A percentile compares a stretch with the other conserved stretches of the same genome.
Evolutionary conservation across 53 echinoderm and acorn worm species (phyloP).

Genomic region (Stichopus horrens): DNA sequence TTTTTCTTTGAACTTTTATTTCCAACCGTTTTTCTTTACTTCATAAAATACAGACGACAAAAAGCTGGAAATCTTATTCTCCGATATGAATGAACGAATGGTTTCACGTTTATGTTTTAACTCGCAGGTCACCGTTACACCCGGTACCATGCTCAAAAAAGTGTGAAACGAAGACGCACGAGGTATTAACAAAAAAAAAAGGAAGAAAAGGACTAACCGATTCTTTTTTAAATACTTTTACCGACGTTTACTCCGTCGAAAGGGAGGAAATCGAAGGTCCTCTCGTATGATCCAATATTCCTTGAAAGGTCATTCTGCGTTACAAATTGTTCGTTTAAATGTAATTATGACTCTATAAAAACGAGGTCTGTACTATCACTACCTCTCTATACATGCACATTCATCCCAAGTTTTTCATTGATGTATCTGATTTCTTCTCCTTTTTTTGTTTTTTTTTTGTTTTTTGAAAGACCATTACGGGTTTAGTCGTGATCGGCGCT

Average conservation of each 20-base stretch:
- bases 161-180: too few species aligned
- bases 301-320: not conserved
- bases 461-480: too few species aligned
- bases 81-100: not conserved
- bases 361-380: not conserved
- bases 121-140: constrained; percentile 31
- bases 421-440: too few species aligned
- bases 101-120: not conserved
- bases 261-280: not conserved
- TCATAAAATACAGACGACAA: too few species aligned
- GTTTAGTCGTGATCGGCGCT: too few species aligned
- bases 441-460: too few species aligned
- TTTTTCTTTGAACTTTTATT: too few species aligned
- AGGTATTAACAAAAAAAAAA: not conserved
- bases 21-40: too few species aligned
- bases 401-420: too few species aligned
- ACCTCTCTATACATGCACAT: not conserved
- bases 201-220: not conserved
- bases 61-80: too few species aligned
- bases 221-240: not conserved
- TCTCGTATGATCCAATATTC: not conserved
- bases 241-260: not conserved
- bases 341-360: not conserved
- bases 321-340: not conserved
- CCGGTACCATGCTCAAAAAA: constrained; percentile 25